Percentiles rank a stretch among this genome's conserved stretches.
Evolutionary conservation across 2,113 vertebrate genomes (phyloP).

Genomic region (Nipponia nippon): DNA sequence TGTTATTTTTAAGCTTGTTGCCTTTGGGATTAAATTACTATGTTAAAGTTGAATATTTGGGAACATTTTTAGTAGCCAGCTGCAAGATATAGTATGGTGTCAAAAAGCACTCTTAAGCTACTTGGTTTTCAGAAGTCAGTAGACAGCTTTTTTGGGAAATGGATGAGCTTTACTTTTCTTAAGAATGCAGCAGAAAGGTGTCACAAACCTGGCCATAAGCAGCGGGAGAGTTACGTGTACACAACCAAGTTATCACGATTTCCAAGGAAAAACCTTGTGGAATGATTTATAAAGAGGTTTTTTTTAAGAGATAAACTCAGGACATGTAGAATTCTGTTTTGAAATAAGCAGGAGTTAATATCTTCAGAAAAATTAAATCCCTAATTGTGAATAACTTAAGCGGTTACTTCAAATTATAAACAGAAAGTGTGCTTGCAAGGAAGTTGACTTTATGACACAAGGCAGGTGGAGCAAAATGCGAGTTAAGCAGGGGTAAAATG

Average conservation of each 20-base stretch:
- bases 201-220: background rate
- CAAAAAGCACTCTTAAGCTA: background rate
- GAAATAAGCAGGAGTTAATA: background rate
- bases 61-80: background rate
- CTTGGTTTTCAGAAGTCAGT: background rate
- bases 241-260: accelerated
- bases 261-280: background rate
- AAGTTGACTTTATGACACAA: background rate
- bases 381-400: background rate
- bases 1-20: background rate
- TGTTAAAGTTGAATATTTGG: background rate
- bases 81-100: background rate
- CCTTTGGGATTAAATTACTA: background rate
- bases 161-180: background rate
- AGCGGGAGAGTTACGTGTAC: background rate
- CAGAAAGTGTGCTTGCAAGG: background rate
- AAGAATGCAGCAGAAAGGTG: background rate
- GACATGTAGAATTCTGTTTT: background rate
- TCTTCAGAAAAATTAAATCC: background rate
- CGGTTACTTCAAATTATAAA: background rate
- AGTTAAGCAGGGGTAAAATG: background rate
- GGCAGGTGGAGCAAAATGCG: background rate
- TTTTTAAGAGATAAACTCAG: background rate
- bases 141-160: background rate
- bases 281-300: background rate